phyloP scores from a whole-genome alignment of 37 sponge, comb jelly and placozoan genomes.

The Haliclona indistincta region DNA sequence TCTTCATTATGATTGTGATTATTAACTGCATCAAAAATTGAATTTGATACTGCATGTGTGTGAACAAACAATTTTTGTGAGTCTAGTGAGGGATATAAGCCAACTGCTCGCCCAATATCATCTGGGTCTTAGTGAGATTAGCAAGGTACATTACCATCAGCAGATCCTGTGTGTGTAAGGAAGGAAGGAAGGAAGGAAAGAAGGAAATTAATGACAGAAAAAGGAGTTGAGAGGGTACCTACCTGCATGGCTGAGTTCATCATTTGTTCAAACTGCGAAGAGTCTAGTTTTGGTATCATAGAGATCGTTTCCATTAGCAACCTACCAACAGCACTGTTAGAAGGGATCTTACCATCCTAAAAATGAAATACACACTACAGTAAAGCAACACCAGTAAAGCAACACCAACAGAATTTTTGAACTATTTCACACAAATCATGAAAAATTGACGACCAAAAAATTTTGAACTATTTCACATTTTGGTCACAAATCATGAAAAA shows the following conservation, averaged over 20 bases:
- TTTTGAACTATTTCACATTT: no score
- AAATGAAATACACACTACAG: neutral
- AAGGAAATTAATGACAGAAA: neutral
- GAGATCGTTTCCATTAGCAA: slow-evolving; percentile 71
- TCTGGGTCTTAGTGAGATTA: slow-evolving; percentile 76
- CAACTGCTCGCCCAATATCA: slow-evolving; percentile 73
- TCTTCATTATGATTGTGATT: no score
- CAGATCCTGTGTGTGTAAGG: slow-evolving; percentile 57
- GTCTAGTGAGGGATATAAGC: slow-evolving; percentile 36
- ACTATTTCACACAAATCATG: no score
- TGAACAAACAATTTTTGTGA: no score
- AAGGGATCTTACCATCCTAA: slow-evolving; percentile 60
- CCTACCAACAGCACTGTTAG: slow-evolving; percentile 64
- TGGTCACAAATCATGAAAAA: no score
- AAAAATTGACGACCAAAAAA: no score
- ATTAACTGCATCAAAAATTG: no score
- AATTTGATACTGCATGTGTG: no score
- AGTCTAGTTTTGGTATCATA: slow-evolving; percentile 65
- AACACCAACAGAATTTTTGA: no score
- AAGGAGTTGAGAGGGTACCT: neutral
- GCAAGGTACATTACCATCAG: slow-evolving; percentile 83
- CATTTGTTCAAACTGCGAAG: slow-evolving; percentile 66
- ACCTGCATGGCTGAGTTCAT: slow-evolving; percentile 88
- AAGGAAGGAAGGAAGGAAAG: neutral
- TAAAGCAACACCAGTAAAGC: no score